A percentile compares a stretch with the other conserved stretches of the same genome.
These are phyloP conservation scores for Macquaria ambigua DNA, from an alignment of 2,113 vertebrate species.

Conservation along the genomic window DNA sequence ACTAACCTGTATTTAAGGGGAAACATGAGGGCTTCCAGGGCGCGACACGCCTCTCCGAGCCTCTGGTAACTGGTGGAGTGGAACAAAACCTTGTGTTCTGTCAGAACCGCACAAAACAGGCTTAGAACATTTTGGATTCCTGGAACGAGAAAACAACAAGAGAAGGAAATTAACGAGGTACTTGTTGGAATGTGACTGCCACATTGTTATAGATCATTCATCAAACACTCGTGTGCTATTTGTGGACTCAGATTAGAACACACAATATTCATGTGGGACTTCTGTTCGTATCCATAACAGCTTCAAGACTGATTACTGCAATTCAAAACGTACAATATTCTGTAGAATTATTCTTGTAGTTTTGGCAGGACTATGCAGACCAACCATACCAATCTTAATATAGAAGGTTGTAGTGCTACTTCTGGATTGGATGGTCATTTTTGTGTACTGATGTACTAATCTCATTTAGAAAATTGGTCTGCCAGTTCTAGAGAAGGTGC, in stretches of 20 bases:
- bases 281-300: background rate
- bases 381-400: background rate
- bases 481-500: background rate
- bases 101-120: constrained; percentile 96
- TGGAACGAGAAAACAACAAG: constrained; percentile 76
- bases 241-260: constrained; percentile 41
- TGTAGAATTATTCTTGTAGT: background rate
- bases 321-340: constrained; percentile 4
- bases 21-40: constrained; percentile 97
- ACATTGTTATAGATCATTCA: constrained; percentile 53
- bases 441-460: background rate
- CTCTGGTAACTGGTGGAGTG: constrained; percentile 98
- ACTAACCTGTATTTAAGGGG: constrained; percentile 98
- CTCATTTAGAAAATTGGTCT: constrained; percentile 10
- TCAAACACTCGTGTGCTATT: constrained; percentile 43
- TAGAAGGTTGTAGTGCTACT: background rate
- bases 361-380: background rate
- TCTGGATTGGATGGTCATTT: background rate
- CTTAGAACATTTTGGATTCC: constrained; percentile 98
- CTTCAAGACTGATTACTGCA: constrained; percentile 14
- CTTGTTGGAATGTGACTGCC: constrained; percentile 49
- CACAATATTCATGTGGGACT: constrained; percentile 25
- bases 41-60: constrained; percentile 94
- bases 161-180: constrained; percentile 54
- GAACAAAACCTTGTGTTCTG: constrained; percentile 98